A percentile compares a stretch with the other conserved stretches of the same genome.
phyloP scores from a whole-genome alignment of 30 jellyfish, hydroid and myxozoan genomes.

The Aurelia sp. region DNA sequence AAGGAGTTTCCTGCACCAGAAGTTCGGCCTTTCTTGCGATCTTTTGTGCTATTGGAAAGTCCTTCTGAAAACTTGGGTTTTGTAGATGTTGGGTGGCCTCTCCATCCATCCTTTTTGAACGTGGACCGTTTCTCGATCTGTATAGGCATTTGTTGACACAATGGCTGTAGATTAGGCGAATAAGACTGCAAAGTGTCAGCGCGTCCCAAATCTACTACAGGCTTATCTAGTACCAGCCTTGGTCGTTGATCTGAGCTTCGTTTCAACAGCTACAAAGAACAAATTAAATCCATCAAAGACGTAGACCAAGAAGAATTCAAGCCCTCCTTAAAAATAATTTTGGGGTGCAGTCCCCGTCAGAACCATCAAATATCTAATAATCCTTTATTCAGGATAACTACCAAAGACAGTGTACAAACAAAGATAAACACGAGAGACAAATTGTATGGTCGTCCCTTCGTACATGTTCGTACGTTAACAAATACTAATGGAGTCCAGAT shows the following conservation, averaged over 20 bases:
- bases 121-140: slow-evolving; percentile 38
- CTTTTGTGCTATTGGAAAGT: slow-evolving; percentile 16
- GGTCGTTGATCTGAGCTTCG: slow-evolving; percentile 59
- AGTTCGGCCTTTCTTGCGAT: neutral
- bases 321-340: too few relatives aligned
- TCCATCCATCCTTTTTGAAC: slow-evolving; percentile 49
- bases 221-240: slow-evolving; percentile 34
- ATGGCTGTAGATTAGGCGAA: slow-evolving; percentile 50
- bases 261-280: slow-evolving; percentile 13
- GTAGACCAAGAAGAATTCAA: too few relatives aligned
- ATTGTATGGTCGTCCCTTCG: too few relatives aligned
- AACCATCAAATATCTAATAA: too few relatives aligned
- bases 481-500: too few relatives aligned
- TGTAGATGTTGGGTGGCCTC: slow-evolving; percentile 38
- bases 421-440: too few relatives aligned
- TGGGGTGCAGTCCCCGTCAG: too few relatives aligned
- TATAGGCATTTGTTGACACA: slow-evolving; percentile 73
- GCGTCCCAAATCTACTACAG: slow-evolving; percentile 3
- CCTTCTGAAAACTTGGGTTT: slow-evolving; percentile 54
- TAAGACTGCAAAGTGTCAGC: slow-evolving; percentile 17
- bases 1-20: slow-evolving; percentile 6
- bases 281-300: neutral
- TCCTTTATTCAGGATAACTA: too few relatives aligned
- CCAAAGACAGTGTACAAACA: too few relatives aligned
- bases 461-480: too few relatives aligned